phyloP scores from a whole-genome alignment of 2,888 invertebrate genomes.

The Vesta saturnalis region DNA sequence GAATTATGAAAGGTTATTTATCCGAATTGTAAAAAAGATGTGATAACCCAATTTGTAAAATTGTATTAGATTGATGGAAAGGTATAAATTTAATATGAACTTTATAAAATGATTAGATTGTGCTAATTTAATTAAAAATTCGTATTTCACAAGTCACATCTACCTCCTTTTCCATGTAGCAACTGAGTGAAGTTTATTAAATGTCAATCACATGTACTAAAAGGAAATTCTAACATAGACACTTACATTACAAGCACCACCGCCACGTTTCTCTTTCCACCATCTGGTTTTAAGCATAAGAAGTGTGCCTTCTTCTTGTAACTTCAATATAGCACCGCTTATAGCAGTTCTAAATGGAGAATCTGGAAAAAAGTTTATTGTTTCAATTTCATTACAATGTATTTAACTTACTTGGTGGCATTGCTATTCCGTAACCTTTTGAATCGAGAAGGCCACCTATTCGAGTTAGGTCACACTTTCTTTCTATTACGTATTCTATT shows the following conservation, averaged over 20 bases:
- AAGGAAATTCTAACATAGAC: too few species aligned
- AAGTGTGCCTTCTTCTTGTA: constrained; percentile 95
- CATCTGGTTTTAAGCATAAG: constrained; percentile 94
- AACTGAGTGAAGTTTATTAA: too few species aligned
- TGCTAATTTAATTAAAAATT: too few species aligned
- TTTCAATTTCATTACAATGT: too few species aligned
- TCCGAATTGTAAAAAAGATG: too few species aligned
- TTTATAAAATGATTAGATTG: too few species aligned
- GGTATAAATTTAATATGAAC: too few species aligned
- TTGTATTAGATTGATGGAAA: too few species aligned
- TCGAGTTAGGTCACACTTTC: constrained; percentile 90
- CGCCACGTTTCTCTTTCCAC: constrained; percentile 96
- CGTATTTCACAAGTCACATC: background rate
- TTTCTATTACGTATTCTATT: constrained; percentile 92
- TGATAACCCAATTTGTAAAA: too few species aligned
- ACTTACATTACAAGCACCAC: constrained; percentile 84
- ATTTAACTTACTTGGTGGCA: constrained; percentile 83
- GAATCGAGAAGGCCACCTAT: constrained; percentile 93
- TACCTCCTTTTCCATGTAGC: too few species aligned
- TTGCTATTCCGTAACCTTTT: constrained; percentile 95
- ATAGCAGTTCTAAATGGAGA: constrained; percentile 95
- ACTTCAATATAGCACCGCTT: constrained; percentile 91
- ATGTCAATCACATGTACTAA: background rate
- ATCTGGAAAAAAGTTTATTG: constrained; percentile 65
- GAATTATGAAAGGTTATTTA: too few species aligned